Conservation (phyloP, 2,113 vertebrate genomes). For the Oostethus manadensis region DNA sequence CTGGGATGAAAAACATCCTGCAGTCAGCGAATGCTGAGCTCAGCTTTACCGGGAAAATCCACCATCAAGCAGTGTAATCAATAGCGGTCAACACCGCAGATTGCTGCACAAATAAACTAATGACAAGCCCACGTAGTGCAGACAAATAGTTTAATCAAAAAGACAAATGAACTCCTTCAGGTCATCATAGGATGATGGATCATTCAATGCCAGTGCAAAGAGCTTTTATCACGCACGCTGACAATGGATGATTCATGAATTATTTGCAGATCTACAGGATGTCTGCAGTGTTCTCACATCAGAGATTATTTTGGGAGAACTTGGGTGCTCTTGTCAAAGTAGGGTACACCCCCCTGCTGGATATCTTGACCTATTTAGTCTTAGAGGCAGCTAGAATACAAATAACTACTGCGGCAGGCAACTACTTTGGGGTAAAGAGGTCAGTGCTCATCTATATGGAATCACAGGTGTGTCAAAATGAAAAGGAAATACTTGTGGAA, state of each 20-base stretch:
- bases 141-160: slow-evolving; percentile 49
- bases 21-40: slow-evolving; percentile 47
- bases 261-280: slow-evolving; percentile 5
- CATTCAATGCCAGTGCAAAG: slow-evolving; percentile 21
- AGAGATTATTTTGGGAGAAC: slow-evolving; percentile 48
- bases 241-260: slow-evolving; percentile 27
- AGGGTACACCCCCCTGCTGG: slow-evolving; percentile 46
- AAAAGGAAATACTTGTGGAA: no score
- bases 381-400: slow-evolving; percentile 19
- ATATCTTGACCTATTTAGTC: slow-evolving; percentile 54
- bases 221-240: slow-evolving; percentile 12
- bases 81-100: slow-evolving; percentile 50
- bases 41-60: slow-evolving; percentile 49
- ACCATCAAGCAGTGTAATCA: slow-evolving; percentile 48
- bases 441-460: neutral
- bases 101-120: slow-evolving; percentile 55
- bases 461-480: no score
- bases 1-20: slow-evolving; percentile 47
- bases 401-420: slow-evolving; percentile 14
- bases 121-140: slow-evolving; percentile 40
- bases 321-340: slow-evolving; percentile 48
- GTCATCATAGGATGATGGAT: slow-evolving; percentile 38
- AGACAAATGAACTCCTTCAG: slow-evolving; percentile 4
- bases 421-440: slow-evolving; percentile 9
- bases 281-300: slow-evolving; percentile 9